phyloP scores from a whole-genome alignment of 2,797 vertebrate genomes.

The Liparis tanakae region DNA sequence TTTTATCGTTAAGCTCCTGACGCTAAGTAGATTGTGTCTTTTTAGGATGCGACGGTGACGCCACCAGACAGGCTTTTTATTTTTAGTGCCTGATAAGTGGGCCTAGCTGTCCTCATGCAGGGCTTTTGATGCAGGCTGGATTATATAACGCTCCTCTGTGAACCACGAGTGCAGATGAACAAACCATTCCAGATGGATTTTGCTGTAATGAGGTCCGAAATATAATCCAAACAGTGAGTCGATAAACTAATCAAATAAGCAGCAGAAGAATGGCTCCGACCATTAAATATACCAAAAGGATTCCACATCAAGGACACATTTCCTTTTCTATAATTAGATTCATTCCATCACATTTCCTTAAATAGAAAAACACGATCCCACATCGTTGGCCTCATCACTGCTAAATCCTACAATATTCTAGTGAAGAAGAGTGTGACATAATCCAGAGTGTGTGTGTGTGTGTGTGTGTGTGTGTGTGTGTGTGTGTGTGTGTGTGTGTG shows the following conservation, averaged over 20 bases:
- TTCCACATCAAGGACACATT: not conserved
- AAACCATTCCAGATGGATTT: not conserved
- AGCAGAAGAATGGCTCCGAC: not conserved
- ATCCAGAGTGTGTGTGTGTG: not conserved
- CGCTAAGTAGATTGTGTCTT: no score
- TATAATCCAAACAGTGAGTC: not conserved
- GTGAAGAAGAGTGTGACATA: constrained; percentile 4
- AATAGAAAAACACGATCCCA: not conserved
- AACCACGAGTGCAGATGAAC: not conserved
- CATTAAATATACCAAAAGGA: not conserved
- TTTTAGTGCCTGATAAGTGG: not conserved
- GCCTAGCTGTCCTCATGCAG: not conserved
- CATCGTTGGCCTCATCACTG: not conserved
- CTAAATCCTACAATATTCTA: constrained; percentile 28
- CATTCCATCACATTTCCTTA: not conserved
- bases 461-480: no score
- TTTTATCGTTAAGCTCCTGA: no score
- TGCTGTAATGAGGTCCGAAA: not conserved
- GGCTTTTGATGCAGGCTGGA: not conserved
- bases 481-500: no score
- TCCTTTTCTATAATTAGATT: not conserved
- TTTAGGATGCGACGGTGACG: no score
- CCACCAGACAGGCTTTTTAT: no score
- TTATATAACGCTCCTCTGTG: not conserved
- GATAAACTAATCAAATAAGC: not conserved